Conservation (phyloP, 2,797 vertebrate genomes). For the Gymnoscopelus microlampas region DNA sequence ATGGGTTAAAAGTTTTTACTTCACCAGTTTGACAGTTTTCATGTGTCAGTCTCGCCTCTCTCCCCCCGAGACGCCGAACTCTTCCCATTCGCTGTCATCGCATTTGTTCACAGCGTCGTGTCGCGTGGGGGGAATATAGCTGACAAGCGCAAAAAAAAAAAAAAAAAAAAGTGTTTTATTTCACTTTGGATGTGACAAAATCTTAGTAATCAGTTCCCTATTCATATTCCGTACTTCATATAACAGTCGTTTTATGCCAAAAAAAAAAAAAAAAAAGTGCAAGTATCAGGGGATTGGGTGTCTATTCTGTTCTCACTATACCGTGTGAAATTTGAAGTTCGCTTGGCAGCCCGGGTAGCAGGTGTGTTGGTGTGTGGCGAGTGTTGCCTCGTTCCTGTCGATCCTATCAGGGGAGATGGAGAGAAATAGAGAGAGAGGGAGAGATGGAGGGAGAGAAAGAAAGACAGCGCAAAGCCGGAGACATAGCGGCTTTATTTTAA, state of each 20-base stretch:
- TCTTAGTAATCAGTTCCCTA: slow-evolving; percentile 26
- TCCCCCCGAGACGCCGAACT: slow-evolving; percentile 1
- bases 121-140: slow-evolving; percentile 24
- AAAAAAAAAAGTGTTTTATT: slow-evolving; percentile 29
- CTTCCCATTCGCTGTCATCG: slow-evolving; percentile 21
- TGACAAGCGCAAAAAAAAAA: slow-evolving; percentile 19
- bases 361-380: slow-evolving; percentile 60
- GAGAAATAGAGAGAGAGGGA: too few species aligned
- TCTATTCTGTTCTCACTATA: slow-evolving; percentile 47
- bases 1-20: too few species aligned
- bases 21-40: not conserved
- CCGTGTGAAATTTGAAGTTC: slow-evolving; percentile 52
- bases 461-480: slow-evolving; percentile 48
- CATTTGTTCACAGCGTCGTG: slow-evolving; percentile 6
- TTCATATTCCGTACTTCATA: slow-evolving; percentile 2
- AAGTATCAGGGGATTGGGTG: slow-evolving; percentile 14
- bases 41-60: slow-evolving; percentile 14
- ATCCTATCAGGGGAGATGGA: slow-evolving; percentile 68
- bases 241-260: slow-evolving; percentile 43
- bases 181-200: slow-evolving; percentile 31
- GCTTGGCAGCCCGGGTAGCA: slow-evolving; percentile 25
- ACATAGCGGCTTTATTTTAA: slow-evolving; percentile 80
- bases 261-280: slow-evolving; percentile 16
- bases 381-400: slow-evolving; percentile 66
- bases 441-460: too few species aligned